A percentile compares a stretch with the other conserved stretches of the same genome.
Conservation (phyloP, 2,113 vertebrate species). For the Triplophysa dalaica region DNA sequence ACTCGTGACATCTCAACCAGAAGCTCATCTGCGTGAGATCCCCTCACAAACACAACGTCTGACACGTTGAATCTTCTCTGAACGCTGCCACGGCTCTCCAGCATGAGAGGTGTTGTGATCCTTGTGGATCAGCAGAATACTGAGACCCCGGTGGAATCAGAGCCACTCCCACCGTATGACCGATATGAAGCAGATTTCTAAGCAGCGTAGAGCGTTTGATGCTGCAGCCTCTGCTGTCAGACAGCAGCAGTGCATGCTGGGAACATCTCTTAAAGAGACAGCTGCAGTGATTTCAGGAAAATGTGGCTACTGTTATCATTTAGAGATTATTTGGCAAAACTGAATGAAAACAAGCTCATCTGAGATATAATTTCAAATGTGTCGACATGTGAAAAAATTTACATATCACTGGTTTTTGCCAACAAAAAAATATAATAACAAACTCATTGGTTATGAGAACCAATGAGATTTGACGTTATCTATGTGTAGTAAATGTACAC, state of each 20-base stretch:
- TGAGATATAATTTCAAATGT: too few species aligned
- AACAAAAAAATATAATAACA: too few species aligned
- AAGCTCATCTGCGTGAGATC: conserved; percentile 42
- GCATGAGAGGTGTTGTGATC: background rate
- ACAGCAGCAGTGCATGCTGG: conserved; percentile 70
- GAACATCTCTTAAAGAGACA: conserved; percentile 77
- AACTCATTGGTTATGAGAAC: too few species aligned
- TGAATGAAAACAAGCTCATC: background rate
- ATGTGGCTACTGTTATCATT: background rate
- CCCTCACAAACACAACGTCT: conserved; percentile 22
- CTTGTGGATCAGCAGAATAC: background rate
- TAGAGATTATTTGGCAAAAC: background rate
- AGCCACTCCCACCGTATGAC: conserved; percentile 50
- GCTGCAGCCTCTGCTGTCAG: conserved; percentile 53
- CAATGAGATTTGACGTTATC: too few species aligned
- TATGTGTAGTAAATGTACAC: too few species aligned
- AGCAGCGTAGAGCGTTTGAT: conserved; percentile 31
- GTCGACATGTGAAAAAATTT: too few species aligned
- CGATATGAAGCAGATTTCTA: conserved; percentile 51
- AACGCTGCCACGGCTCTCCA: background rate
- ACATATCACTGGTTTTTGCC: too few species aligned
- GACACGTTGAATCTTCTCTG: background rate
- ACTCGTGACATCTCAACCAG: conserved; percentile 47
- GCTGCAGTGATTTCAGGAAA: background rate
- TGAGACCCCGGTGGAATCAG: background rate